A percentile compares a stretch with the other conserved stretches of the same genome.
Evolutionary conservation across 2,797 vertebrate species (phyloP).

Genomic region (Xenopus petersii): DNA sequence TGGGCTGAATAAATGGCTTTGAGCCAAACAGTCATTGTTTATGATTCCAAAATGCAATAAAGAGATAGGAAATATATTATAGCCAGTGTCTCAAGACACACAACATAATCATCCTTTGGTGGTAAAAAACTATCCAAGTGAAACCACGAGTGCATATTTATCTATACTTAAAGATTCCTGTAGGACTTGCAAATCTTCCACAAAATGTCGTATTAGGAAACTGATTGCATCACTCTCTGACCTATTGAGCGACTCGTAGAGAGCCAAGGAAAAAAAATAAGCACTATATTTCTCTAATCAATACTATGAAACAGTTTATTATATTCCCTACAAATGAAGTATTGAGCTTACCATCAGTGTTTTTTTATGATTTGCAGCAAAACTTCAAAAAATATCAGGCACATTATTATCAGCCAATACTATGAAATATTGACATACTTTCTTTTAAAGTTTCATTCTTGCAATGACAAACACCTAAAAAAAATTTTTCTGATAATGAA

Average conservation of each 20-base stretch:
- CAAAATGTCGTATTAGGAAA: conserved; percentile 76
- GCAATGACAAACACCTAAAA: conserved; percentile 17
- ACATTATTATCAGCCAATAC: conserved; percentile 43
- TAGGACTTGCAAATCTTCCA: conserved; percentile 79
- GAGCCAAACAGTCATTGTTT: conserved; percentile 97
- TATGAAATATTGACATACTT: conserved; percentile 10
- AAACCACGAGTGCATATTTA: conserved; percentile 74
- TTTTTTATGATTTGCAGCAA: conserved; percentile 56
- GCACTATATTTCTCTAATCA: conserved; percentile 73
- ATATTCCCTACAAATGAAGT: conserved; percentile 68
- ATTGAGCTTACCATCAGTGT: conserved; percentile 61
- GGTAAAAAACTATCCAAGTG: conserved; percentile 78
- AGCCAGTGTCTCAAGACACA: conserved; percentile 88
- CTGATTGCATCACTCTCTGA: conserved; percentile 73
- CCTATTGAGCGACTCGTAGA: conserved; percentile 72
- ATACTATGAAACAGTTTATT: conserved; percentile 71
- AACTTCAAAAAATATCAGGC: conserved; percentile 48
- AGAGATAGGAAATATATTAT: conserved; percentile 92
- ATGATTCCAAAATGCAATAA: conserved; percentile 95
- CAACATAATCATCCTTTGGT: conserved; percentile 88
- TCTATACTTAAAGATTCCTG: conserved; percentile 75
- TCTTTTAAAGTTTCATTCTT: conserved; percentile 19
- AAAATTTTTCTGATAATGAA: conserved; percentile 17
- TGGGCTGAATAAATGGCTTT: conserved; percentile 98
- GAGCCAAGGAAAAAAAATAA: conserved; percentile 70